Base-by-base conservation (phyloP, 2,888 invertebrate genomes). In the Furcula furcula region DNA sequence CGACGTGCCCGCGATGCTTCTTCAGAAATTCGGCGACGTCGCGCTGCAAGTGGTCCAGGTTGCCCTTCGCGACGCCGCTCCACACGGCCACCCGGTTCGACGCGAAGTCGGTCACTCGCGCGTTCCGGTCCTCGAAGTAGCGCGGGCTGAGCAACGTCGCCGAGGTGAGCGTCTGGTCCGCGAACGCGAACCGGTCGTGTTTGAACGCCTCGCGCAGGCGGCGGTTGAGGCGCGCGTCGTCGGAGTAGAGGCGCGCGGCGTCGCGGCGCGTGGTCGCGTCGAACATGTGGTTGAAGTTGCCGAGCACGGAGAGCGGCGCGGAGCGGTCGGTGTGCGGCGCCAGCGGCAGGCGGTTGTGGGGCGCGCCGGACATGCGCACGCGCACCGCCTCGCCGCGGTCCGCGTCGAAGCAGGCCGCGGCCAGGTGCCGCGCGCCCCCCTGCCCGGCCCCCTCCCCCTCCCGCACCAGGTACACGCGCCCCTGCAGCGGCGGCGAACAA, bases 231-330 rank as follows among this genome's bases (percentile, higher is more conserved):
- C 77, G 46, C 14, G 33, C 65, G 49, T 78, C 80, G 66, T 85
- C 82, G 4, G 76, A 64, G 69, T 72, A 86, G n/a, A 89, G 72
- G 1, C 49, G 57, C 48, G 77, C 78, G 35, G 86, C 83, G 57
- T 72, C 79, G 50, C 33, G 59, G 7, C 83, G 69, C 21, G 77
- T 79, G 29, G 41, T 46, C 20, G 77, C 65, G 70, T 87, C 88
- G 69, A 88, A 84, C 87, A 87, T 83, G 50, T 79, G 77, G 61
- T 82, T 76, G 70, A 89, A 82, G 74, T 83, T 86, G 55, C 85
- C 87, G 50, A 89, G 71, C 42, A 89, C 56, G 42, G 70, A 74
- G 47, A 83, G 79, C 51, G 84, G 82, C 21, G 66, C 56, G 46
- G 46, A 23, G 32, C 11, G 40, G 20, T 77, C 74, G 19, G 18